phyloP scores from a whole-genome alignment of 2,797 vertebrate species.

The Phoebastria nigripes region DNA sequence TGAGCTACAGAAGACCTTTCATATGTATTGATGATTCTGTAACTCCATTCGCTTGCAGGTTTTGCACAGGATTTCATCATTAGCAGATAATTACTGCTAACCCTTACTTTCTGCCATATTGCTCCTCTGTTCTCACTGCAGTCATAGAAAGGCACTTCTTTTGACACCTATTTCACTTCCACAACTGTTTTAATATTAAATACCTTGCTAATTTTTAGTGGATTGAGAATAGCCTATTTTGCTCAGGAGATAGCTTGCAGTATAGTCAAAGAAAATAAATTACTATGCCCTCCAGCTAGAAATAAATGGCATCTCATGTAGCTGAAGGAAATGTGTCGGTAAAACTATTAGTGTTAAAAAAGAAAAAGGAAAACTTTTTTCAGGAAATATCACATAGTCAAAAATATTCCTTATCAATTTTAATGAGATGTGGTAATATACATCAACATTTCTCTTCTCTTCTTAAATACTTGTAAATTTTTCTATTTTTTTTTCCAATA shows the following conservation, averaged over 20 bases:
- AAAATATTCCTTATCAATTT: background rate
- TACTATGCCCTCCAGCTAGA: background rate
- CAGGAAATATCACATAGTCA: background rate
- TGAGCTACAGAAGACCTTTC: conserved; percentile 1
- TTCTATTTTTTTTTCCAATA: background rate
- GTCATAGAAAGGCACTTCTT: background rate
- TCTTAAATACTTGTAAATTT: background rate
- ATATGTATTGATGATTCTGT: background rate
- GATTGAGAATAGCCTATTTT: background rate
- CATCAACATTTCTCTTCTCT: background rate
- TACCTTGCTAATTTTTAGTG: background rate
- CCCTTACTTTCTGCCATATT: background rate
- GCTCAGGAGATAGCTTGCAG: background rate
- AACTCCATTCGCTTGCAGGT: background rate
- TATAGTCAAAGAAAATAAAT: background rate
- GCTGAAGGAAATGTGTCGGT: background rate
- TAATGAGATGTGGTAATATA: background rate
- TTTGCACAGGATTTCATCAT: background rate
- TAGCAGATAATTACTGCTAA: conserved; percentile 5
- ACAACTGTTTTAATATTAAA: background rate
- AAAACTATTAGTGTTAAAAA: background rate
- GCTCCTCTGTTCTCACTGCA: background rate
- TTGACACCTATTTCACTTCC: background rate
- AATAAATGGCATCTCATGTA: background rate
- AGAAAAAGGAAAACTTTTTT: background rate